These are phyloP conservation scores for Anoplius nigerrimus DNA, from an alignment of 2,888 invertebrate species.

Conservation along the genomic window DNA sequence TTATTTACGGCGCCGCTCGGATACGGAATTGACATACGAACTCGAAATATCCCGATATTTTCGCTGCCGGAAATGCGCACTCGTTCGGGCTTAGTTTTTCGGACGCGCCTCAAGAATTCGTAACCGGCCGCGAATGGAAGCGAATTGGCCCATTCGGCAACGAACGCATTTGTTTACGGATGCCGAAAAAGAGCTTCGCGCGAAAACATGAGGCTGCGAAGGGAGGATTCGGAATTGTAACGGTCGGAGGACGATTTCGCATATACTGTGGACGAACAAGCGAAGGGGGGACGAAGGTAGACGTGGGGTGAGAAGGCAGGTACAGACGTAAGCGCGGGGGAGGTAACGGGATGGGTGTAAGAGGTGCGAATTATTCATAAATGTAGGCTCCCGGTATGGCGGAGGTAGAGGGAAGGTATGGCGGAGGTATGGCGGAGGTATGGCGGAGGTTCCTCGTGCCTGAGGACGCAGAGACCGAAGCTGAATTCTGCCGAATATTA, in stretches of 20 bases:
- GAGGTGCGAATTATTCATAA: constrained; percentile 73
- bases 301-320: not conserved
- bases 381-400: constrained; percentile 56
- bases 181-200: constrained; percentile 28
- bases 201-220: too few species aligned
- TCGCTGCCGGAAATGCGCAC: too few species aligned
- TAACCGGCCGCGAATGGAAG: too few species aligned
- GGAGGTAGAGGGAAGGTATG: too few species aligned
- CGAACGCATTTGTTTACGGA: constrained; percentile 15
- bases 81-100: too few species aligned
- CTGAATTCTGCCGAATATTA: constrained; percentile 71
- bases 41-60: too few species aligned
- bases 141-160: too few species aligned
- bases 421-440: too few species aligned
- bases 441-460: constrained; percentile 33
- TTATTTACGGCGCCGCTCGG: not conserved
- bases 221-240: constrained; percentile 45
- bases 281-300: constrained; percentile 28
- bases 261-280: not conserved
- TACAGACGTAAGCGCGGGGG: not conserved
- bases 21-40: too few species aligned
- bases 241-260: constrained; percentile 42
- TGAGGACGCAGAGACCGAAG: constrained; percentile 51
- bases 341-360: constrained; percentile 30
- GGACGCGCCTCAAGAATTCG: too few species aligned